Conservation (phyloP, 2,888 invertebrate species). For the Acrobasis suavella region DNA sequence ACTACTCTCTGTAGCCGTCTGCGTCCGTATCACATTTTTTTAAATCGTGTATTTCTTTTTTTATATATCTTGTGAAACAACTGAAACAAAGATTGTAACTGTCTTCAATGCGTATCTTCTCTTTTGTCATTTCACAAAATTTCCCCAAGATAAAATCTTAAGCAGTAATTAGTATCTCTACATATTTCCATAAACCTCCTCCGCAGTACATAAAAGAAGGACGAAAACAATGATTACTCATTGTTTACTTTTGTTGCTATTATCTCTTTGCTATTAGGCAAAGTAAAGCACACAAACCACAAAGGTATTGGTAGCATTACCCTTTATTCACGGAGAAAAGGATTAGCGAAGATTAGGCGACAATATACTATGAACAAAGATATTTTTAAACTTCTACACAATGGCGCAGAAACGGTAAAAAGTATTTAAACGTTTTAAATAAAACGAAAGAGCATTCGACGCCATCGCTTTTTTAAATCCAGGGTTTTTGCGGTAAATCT, state of each 20-base stretch:
- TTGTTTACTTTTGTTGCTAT: conserved; percentile 55
- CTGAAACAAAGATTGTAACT: too few species aligned
- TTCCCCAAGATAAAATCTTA: conserved; percentile 40
- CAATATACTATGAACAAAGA: conserved; percentile 25
- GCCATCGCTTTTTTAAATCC: conserved; percentile 2
- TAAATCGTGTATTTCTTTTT: too few species aligned
- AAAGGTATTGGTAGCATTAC: conserved; percentile 48
- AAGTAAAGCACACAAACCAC: conserved; percentile 29
- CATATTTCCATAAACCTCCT: conserved; percentile 44
- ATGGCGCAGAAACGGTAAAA: conserved; percentile 26
- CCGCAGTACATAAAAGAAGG: conserved; percentile 44
- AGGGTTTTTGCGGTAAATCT: conserved; percentile 2
- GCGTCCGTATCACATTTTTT: too few species aligned
- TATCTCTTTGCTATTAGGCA: conserved; percentile 42
- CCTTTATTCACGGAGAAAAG: conserved; percentile 53
- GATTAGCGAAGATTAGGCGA: conserved; percentile 46
- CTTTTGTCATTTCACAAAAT: conserved; percentile 38
- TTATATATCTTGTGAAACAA: too few species aligned
- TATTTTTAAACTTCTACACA: conserved; percentile 9
- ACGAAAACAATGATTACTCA: conserved; percentile 51
- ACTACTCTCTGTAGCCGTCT: too few species aligned
- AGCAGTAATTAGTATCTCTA: conserved; percentile 48
- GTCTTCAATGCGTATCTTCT: neutral
- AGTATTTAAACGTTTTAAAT: conserved; percentile 17
- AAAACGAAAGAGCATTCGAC: neutral